Percentiles rank a stretch among this genome's conserved stretches.
Conservation (phyloP, 1,140 invertebrate species). For the Temnothorax nylanderi region DNA sequence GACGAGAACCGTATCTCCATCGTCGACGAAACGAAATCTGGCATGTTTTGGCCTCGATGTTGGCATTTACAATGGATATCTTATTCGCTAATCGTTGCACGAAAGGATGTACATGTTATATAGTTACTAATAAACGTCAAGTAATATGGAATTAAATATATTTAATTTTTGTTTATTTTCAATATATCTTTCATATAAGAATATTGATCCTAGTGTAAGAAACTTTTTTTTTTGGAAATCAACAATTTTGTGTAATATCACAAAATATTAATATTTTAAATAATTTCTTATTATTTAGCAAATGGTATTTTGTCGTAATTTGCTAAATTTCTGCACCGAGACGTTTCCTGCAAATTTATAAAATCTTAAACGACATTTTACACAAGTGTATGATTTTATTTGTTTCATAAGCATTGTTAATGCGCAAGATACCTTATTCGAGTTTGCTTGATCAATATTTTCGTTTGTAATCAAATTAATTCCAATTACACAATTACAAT, state of each 20-base stretch:
- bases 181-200: neutral
- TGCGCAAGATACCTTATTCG: neutral
- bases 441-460: neutral
- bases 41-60: neutral
- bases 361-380: neutral
- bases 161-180: neutral
- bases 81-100: neutral
- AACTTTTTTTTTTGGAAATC: neutral
- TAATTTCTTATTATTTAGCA: neutral
- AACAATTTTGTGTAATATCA: neutral
- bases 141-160: neutral
- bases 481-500: constrained; percentile 33
- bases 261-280: neutral
- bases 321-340: neutral
- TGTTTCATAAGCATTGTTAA: neutral
- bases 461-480: neutral
- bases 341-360: neutral
- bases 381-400: neutral
- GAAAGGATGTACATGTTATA: neutral
- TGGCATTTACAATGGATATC: neutral
- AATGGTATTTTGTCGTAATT: neutral
- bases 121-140: neutral
- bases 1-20: neutral
- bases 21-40: neutral
- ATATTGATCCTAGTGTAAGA: neutral